Evolutionary conservation across 2,113 vertebrate species (phyloP).

Genomic region (Pelodiscus sinensis): DNA sequence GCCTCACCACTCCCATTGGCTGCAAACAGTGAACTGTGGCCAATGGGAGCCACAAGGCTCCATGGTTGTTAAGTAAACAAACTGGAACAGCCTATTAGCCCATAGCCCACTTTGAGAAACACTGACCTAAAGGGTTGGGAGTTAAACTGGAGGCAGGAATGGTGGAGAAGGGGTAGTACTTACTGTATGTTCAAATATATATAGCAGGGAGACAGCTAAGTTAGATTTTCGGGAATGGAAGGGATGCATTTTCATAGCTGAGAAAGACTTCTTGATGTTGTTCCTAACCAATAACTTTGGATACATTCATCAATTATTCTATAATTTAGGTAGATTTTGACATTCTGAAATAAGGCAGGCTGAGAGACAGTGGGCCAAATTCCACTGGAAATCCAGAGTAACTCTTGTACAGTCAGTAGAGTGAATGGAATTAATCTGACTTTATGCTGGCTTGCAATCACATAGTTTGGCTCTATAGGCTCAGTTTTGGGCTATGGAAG

Average conservation of each 20-base stretch:
- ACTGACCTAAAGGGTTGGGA: neutral
- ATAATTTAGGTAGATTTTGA: neutral
- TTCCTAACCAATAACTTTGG: neutral
- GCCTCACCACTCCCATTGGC: too few species aligned
- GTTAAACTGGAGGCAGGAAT: neutral
- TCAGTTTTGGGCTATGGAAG: neutral
- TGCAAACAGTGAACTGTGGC: too few species aligned
- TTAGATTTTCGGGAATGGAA: neutral
- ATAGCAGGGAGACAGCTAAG: neutral
- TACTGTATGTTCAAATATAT: neutral
- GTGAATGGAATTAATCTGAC: neutral
- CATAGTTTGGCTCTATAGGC: neutral
- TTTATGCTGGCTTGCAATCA: neutral
- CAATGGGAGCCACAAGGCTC: too few species aligned
- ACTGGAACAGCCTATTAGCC: too few species aligned
- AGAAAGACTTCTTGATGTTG: neutral
- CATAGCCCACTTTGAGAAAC: too few species aligned
- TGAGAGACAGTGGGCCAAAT: neutral
- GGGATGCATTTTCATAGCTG: neutral
- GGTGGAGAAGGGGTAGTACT: neutral
- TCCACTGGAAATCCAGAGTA: neutral
- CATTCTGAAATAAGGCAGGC: neutral
- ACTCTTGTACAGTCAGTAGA: neutral
- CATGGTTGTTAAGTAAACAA: too few species aligned
- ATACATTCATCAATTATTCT: neutral